Percentiles rank a stretch among this genome's conserved stretches.
Conservation (phyloP, 2,113 vertebrate genomes). For the Scalopus aquaticus region DNA sequence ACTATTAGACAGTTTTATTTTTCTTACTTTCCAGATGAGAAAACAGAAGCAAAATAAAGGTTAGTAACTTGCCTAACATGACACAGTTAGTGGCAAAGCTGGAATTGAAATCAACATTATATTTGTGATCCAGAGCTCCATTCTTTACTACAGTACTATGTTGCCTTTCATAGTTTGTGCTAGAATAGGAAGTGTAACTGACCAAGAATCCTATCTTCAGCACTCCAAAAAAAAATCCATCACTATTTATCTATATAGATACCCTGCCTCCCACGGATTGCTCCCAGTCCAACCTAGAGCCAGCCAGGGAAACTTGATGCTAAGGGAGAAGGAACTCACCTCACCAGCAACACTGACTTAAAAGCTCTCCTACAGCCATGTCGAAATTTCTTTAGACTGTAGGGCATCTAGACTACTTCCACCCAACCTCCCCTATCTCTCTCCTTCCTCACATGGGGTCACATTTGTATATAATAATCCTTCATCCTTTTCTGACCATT, state of each 20-base stretch:
- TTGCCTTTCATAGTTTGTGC: not conserved
- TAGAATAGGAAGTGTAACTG: not conserved
- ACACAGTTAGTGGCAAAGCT: not conserved
- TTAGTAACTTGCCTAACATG: not conserved
- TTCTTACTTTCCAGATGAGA: not conserved
- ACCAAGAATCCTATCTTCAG: not conserved
- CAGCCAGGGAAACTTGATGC: not conserved
- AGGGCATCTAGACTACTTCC: not conserved
- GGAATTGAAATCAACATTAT: not conserved
- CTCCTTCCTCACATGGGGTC: not conserved
- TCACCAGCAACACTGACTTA: not conserved
- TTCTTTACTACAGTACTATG: not conserved
- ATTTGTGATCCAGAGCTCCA: too few species aligned
- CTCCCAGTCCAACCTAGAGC: not conserved
- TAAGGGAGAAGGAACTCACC: not conserved
- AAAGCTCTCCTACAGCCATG: not conserved
- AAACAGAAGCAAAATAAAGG: not conserved
- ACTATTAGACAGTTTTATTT: not conserved
- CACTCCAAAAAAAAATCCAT: not conserved
- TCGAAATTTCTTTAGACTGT: not conserved
- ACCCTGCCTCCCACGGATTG: fast-evolving
- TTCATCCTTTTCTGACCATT: not conserved
- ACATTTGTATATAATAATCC: not conserved
- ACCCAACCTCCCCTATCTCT: too few species aligned
- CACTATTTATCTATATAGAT: not conserved